Percentiles rank a stretch among this genome's conserved stretches.
Conservation (phyloP, 2,113 vertebrate genomes). For the Desmodus rotundus region DNA sequence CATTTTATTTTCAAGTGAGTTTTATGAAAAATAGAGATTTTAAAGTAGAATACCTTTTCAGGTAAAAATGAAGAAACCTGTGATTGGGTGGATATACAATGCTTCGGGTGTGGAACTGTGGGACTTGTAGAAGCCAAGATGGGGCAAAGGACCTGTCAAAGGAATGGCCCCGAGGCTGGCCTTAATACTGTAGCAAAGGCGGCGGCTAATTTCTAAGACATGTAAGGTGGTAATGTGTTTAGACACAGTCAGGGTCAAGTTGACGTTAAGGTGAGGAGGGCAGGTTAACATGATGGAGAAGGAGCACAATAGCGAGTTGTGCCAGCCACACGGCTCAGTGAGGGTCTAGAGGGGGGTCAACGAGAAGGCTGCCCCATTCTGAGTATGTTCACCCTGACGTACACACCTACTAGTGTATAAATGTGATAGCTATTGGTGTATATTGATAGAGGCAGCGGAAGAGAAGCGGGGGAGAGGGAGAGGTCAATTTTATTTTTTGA, state of each 20-base stretch:
- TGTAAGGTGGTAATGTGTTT: background rate
- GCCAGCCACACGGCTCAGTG: background rate
- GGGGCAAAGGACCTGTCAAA: background rate
- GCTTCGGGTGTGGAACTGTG: background rate
- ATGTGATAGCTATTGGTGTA: background rate
- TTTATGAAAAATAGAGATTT: slow-evolving; percentile 51
- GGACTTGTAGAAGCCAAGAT: background rate
- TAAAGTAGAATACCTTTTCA: slow-evolving; percentile 46
- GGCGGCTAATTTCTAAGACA: background rate
- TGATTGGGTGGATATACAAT: background rate
- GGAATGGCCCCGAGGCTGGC: background rate
- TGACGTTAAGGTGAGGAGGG: background rate
- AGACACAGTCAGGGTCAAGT: background rate
- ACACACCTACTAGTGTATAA: background rate
- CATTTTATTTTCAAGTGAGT: background rate
- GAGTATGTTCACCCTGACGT: background rate
- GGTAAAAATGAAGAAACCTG: background rate
- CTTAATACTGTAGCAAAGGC: background rate
- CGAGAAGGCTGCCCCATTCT: background rate
- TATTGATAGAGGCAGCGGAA: background rate
- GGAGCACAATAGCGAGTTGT: background rate
- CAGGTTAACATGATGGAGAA: background rate
- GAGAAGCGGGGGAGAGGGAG: background rate
- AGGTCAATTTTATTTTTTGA: background rate
- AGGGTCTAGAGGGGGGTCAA: background rate